A percentile compares a stretch with the other conserved stretches of the same genome.
phyloP scores from a whole-genome alignment of 1,140 invertebrate species.

The Drosophila mojavensis region DNA sequence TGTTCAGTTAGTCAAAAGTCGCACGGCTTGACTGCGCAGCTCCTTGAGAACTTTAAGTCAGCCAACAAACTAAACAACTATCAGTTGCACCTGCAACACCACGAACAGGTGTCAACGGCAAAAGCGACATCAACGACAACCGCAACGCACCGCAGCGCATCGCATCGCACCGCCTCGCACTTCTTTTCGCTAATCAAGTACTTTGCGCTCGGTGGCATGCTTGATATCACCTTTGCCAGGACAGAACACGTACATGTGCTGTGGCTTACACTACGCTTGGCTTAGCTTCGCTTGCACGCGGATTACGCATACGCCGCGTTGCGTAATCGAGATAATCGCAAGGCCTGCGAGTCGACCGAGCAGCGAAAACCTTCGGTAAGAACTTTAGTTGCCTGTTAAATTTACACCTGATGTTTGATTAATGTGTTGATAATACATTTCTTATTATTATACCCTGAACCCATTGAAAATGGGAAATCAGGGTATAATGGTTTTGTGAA shows the following conservation, averaged over 20 bases:
- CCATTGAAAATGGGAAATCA: too few relatives aligned
- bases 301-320: slow-evolving; percentile 63
- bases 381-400: slow-evolving; percentile 12
- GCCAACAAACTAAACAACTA: slow-evolving; percentile 28
- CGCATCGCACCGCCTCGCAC: not conserved
- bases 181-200: slow-evolving; percentile 37
- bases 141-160: not conserved
- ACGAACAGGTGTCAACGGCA: slow-evolving; percentile 22
- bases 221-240: slow-evolving; percentile 33
- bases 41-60: slow-evolving; percentile 15
- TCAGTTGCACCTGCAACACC: slow-evolving; percentile 39
- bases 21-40: not conserved
- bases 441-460: not conserved
- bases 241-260: slow-evolving; percentile 5
- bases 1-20: slow-evolving; percentile 13
- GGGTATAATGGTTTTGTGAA: too few relatives aligned
- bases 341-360: not conserved
- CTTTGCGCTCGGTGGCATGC: slow-evolving; percentile 28
- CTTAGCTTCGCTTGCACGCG: slow-evolving; percentile 19
- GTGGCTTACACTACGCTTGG: not conserved
- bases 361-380: slow-evolving; percentile 21
- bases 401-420: slow-evolving; percentile 24
- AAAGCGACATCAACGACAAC: slow-evolving; percentile 9
- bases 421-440: slow-evolving; percentile 23
- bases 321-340: slow-evolving; percentile 71